phyloP scores from a whole-genome alignment of 2,888 invertebrate genomes.

The Julus scandinavius region DNA sequence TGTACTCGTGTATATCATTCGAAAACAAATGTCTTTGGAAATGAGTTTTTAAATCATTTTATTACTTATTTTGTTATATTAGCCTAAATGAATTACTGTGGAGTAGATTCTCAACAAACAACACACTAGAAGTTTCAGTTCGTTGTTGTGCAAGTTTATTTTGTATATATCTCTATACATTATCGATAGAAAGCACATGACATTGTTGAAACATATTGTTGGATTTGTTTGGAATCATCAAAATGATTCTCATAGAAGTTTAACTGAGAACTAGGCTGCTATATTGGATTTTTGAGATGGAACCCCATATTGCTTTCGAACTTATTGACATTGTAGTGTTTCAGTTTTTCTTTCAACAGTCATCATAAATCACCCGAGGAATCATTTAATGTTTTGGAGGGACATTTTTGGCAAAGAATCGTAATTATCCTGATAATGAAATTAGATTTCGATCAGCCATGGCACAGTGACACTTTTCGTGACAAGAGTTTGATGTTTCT shows the following conservation, averaged over 20 bases:
- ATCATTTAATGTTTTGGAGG: neutral
- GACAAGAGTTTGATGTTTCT: neutral
- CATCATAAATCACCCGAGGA: neutral
- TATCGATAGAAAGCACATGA: neutral
- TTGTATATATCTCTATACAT: neutral
- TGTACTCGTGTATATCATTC: neutral
- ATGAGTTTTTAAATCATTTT: neutral
- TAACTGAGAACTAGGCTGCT: neutral
- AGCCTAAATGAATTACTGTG: neutral
- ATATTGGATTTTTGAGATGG: neutral
- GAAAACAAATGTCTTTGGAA: neutral
- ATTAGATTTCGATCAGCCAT: neutral
- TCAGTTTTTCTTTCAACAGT: neutral
- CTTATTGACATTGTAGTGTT: neutral
- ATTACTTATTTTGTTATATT: no score
- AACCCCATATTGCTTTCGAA: neutral
- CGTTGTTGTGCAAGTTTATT: no score
- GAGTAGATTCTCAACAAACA: neutral
- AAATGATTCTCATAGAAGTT: neutral
- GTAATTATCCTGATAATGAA: constrained; percentile 20
- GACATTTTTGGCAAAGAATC: neutral
- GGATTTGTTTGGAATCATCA: neutral
- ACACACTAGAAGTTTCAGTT: neutral
- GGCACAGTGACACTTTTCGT: neutral
- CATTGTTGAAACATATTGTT: neutral